phyloP scores from a whole-genome alignment of 2,888 invertebrate genomes.

The Napeogenes inachia region DNA sequence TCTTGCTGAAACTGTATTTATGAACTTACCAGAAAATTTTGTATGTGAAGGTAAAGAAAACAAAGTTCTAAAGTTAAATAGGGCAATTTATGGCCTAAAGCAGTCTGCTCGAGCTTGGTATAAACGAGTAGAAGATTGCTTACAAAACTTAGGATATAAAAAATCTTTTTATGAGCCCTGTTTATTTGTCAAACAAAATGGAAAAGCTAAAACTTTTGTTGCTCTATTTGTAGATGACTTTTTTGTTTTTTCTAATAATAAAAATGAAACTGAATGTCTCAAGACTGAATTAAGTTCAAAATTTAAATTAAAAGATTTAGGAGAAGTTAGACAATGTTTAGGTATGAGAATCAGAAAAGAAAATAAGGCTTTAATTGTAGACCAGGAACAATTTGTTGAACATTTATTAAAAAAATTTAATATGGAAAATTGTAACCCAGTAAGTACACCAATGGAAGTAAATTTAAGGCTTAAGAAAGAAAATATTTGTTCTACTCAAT shows the following conservation, averaged over 20 bases:
- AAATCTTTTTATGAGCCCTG: conserved; percentile 35
- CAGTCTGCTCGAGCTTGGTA: conserved; percentile 34
- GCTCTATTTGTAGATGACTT: background rate
- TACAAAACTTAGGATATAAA: conserved; percentile 21
- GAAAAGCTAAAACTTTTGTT: conserved; percentile 25
- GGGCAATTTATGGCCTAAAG: conserved; percentile 35
- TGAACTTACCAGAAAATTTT: conserved; percentile 25
- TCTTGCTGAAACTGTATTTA: conserved; percentile 30
- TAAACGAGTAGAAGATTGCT: conserved; percentile 29
- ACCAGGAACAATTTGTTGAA: conserved; percentile 20
- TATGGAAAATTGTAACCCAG: conserved; percentile 17
- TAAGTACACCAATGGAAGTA: conserved; percentile 19
- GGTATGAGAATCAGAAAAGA: conserved; percentile 19
- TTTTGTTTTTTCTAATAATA: too few relatives aligned
- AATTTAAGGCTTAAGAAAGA: conserved; percentile 12
- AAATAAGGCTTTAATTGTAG: conserved; percentile 14
- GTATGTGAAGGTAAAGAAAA: conserved; percentile 8
- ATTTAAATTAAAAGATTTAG: conserved; percentile 23
- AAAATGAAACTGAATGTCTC: conserved; percentile 14
- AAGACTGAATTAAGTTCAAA: conserved; percentile 10
- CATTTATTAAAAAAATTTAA: conserved; percentile 18
- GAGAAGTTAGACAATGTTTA: conserved; percentile 16
- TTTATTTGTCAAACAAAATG: conserved; percentile 30
- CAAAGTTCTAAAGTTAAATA: conserved; percentile 33
- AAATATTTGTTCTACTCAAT: conserved; percentile 3